Percentiles rank a stretch among this genome's conserved stretches.
These are phyloP conservation scores for Actinia tenebrosa DNA, from an alignment of 64 coral and sea anemone genomes.

Conservation along the genomic window DNA sequence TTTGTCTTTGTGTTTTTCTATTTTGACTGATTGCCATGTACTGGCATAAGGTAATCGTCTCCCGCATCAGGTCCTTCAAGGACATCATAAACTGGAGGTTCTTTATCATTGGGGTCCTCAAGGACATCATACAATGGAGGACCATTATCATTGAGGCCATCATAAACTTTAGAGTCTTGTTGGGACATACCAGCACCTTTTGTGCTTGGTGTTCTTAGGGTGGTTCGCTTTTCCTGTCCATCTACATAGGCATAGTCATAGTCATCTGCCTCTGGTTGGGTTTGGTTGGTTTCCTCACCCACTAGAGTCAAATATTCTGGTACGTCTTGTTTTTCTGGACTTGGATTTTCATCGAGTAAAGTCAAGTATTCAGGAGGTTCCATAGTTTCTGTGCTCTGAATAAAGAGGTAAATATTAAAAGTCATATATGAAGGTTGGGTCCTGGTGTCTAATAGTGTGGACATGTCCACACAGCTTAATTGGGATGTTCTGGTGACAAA, in stretches of 20 bases:
- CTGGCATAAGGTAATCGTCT: neutral
- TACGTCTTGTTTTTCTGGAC: neutral
- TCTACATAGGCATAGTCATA: constrained; percentile 40
- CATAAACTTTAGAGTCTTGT: neutral
- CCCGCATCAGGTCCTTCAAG: constrained; percentile 17
- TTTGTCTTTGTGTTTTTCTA: neutral
- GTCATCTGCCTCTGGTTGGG: neutral
- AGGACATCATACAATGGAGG: constrained; percentile 7
- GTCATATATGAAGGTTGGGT: too few species aligned
- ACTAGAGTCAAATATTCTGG: neutral
- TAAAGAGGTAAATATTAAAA: neutral
- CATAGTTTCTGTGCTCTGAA: neutral
- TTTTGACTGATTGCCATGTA: too few species aligned
- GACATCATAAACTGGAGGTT: neutral
- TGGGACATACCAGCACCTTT: neutral
- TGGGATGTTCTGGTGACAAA: too few species aligned
- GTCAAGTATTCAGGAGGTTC: constrained; percentile 13
- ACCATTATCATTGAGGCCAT: neutral
- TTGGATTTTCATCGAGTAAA: constrained; percentile 10
- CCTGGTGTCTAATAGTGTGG: too few species aligned
- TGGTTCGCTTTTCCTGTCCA: constrained; percentile 24
- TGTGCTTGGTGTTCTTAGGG: neutral
- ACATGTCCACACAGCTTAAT: too few species aligned
- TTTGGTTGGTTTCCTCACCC: neutral
- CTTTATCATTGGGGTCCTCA: neutral